These are phyloP conservation scores for Picus viridis DNA, from an alignment of 2,797 vertebrate genomes.

Conservation along the genomic window DNA sequence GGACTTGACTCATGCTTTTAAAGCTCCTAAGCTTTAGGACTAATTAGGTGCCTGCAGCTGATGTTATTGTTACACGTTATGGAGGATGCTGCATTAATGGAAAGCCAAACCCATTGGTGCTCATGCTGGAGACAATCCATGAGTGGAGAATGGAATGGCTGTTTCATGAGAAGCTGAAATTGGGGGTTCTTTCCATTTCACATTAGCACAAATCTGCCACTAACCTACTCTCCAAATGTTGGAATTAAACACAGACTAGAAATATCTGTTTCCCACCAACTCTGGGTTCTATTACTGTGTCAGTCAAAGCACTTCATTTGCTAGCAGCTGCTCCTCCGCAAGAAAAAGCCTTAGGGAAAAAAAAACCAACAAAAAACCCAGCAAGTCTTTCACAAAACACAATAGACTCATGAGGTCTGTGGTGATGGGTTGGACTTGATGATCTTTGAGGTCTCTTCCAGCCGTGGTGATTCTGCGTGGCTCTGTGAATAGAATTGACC, in stretches of 20 bases:
- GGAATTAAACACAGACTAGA: conserved; percentile 16
- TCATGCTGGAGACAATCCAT: not conserved
- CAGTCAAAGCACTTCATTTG: not conserved
- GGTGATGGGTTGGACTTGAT: no score
- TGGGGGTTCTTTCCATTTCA: conserved; percentile 15
- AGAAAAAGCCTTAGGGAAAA: not conserved
- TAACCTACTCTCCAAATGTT: conserved; percentile 42
- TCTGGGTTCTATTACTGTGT: not conserved
- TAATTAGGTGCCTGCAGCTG: no score
- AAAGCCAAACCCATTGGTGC: no score
- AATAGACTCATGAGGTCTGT: no score
- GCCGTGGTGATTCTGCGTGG: no score
- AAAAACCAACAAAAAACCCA: not conserved
- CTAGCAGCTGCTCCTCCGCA: not conserved
- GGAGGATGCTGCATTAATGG: no score
- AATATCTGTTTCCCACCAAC: conserved; percentile 1
- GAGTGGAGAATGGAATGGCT: not conserved
- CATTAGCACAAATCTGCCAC: conserved; percentile 16
- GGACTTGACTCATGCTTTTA: no score
- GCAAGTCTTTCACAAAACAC: not conserved
- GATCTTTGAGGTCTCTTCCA: no score
- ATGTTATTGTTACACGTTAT: no score
- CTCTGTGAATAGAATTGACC: no score
- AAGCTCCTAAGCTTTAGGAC: no score
- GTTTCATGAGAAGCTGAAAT: not conserved